Evolutionary conservation across 1,140 invertebrate genomes (phyloP), one percentile per base, ranked within the genome.

Genomic region (Bombus fervidus): DNA sequence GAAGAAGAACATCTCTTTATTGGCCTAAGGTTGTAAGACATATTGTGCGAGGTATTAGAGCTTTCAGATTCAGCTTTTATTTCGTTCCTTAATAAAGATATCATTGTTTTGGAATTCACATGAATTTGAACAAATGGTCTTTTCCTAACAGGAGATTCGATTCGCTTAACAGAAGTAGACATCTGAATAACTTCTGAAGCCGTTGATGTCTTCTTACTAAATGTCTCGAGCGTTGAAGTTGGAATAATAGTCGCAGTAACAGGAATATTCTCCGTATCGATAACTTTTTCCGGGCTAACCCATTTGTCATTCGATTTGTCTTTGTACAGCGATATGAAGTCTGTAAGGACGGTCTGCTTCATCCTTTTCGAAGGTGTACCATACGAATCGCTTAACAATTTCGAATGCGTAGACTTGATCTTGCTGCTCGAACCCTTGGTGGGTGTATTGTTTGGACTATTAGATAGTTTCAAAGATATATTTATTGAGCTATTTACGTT

Each of bases 51-150:
- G 22, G 12, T 2, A 3, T 15, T 10, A 31, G 4, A 0, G 0
- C 3, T 68, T 43, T 4, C 62, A 10, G 34, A 2, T 25, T 76
- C 41, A 25, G 1, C 0, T 28, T 68, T 22, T 68, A 53, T 25
- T 2, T 41, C 5, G 4, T 53, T 31, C 2, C 2, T 68, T 22
- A 85, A 25, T 57, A 89, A 79, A 22, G 22, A n/a, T 15, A 64
- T 47, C 72, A 89, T 83, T 13, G 37, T 71, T 18, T 83, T 31
- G 5, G 74, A 10, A 72, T 83, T 31, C 5, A 86, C 68, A 47
- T 89, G 76, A 62, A 89, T 39, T 39, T 43, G 37, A 43, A 88
- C 87, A 72, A 89, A 88, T 66, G 88, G 87, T 25, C 64, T 53
- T 34, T 76, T 57, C 4, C 15, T 10, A 37, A 13, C 6, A 31